Evolutionary conservation across 35 echinoderm and acorn worm species (phyloP).

Genomic region (Acanthaster planci): DNA sequence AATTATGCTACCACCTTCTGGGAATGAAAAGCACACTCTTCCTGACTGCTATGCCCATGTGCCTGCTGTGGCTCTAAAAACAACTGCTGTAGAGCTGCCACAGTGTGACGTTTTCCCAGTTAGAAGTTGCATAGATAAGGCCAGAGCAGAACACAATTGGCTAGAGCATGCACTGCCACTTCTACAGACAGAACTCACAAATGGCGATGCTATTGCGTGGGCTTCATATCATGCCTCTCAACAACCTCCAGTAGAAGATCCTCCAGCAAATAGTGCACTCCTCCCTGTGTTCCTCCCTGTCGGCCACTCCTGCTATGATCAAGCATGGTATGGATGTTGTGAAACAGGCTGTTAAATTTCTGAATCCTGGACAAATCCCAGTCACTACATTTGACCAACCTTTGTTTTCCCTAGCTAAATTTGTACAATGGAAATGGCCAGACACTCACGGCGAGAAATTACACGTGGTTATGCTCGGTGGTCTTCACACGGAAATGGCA

Average conservation of each 20-base stretch:
- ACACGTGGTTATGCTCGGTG: conserved; percentile 39
- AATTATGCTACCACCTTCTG: conserved; percentile 43
- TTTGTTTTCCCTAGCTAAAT: conserved; percentile 22
- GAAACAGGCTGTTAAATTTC: conserved; percentile 19
- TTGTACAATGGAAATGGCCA: conserved; percentile 65
- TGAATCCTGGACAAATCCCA: conserved; percentile 60
- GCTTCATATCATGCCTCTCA: conserved; percentile 10
- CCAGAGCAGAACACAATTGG: conserved; percentile 10
- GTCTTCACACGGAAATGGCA: conserved; percentile 41
- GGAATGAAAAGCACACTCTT: conserved; percentile 25
- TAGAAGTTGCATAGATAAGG: background rate
- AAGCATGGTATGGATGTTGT: conserved; percentile 13
- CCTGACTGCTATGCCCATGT: conserved; percentile 38
- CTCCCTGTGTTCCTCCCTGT: background rate
- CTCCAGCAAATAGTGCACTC: background rate
- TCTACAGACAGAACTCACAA: conserved; percentile 8
- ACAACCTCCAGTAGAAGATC: background rate
- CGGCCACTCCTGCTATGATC: background rate
- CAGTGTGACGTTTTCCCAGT: background rate
- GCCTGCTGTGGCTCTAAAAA: conserved; percentile 20
- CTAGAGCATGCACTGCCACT: conserved; percentile 28
- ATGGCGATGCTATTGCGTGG: conserved; percentile 7
- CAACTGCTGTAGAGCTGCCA: background rate
- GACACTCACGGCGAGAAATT: conserved; percentile 28
- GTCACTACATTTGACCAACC: conserved; percentile 61